Base-by-base conservation (phyloP, 2,888 invertebrate species). In the Agonum fuliginosum region DNA sequence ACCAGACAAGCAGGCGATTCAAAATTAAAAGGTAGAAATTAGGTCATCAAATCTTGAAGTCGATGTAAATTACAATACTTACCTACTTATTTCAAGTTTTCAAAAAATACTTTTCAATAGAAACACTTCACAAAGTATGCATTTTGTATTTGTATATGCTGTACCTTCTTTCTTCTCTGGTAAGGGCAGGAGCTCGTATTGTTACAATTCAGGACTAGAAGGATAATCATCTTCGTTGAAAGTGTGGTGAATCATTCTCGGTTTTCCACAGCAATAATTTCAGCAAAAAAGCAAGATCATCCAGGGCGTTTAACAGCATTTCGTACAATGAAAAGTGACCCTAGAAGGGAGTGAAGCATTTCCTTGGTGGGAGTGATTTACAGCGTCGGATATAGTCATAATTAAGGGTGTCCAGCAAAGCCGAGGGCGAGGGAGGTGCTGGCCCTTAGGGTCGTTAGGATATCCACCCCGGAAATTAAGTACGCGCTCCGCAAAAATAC, bases 391-490 rank as follows among this genome's bases (percentile, higher is more conserved):
- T 71, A 71, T 71, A 51, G 71, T 71, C 71, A 71, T 71, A 71
- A 71, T 71, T 22, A 71, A 71, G 51, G 71, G 71, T 51, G 46
- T 34, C 58, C 58, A 30, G 30, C 3, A 8, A 30, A 30, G 30
- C n/a, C n/a, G 8, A 8, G 30, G 8, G 27, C 30, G 27, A 46
- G 17, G 46, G 27, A 58, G 30, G 58, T 58, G 30, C 14, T 71
- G 41, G 46, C 48, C 69, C 46, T 24, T 8, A 51, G 71, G 51
- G 71, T 71, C 71, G 71, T 71, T 71, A 71, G 70, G 34, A 51
- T 48, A 71, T 71, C 24, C 71, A 51, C 48, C 14, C 71, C 71
- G 71, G 71, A 71, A 71, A 71, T 71, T 71, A 71, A 71, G 30
- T 6, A 71, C 24, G 10, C 62, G 34, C 14, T 67, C 20, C 46